These are phyloP conservation scores for Platyscapa corneri DNA, from an alignment of 1,140 invertebrate genomes.

Conservation along the genomic window DNA sequence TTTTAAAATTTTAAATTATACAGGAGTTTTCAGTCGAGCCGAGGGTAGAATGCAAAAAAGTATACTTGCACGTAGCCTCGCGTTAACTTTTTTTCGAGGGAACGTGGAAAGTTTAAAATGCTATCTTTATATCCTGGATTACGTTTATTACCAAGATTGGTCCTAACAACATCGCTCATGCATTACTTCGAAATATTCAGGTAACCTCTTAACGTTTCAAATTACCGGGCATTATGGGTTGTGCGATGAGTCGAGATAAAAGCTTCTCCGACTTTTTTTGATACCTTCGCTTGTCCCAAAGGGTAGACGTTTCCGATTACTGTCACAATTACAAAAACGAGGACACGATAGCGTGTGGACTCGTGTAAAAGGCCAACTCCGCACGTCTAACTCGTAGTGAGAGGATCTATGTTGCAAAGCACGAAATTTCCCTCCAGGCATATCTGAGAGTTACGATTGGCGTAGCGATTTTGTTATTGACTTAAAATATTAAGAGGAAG, in stretches of 20 bases:
- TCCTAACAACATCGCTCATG: too few species aligned
- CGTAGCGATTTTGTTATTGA: constrained; percentile 2
- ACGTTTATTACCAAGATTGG: too few species aligned
- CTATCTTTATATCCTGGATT: neutral
- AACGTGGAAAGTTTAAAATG: neutral
- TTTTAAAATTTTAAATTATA: neutral
- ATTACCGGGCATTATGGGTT: neutral
- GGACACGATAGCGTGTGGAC: too few species aligned
- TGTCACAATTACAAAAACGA: neutral
- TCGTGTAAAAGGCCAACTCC: neutral
- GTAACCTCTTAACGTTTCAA: too few species aligned
- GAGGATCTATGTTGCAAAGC: constrained; percentile 25
- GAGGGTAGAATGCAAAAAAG: neutral
- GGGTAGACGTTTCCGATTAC: neutral
- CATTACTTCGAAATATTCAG: neutral
- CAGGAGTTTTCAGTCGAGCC: neutral
- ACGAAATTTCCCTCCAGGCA: constrained; percentile 41
- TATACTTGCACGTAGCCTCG: too few species aligned
- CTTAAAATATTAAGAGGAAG: neutral
- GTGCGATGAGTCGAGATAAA: neutral
- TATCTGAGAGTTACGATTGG: constrained; percentile 16
- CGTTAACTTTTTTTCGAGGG: neutral
- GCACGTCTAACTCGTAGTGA: constrained; percentile 8
- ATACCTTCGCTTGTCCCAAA: neutral
- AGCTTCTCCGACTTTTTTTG: neutral